phyloP scores from a whole-genome alignment of 2,797 vertebrate genomes.

The Psittacula derbiana region DNA sequence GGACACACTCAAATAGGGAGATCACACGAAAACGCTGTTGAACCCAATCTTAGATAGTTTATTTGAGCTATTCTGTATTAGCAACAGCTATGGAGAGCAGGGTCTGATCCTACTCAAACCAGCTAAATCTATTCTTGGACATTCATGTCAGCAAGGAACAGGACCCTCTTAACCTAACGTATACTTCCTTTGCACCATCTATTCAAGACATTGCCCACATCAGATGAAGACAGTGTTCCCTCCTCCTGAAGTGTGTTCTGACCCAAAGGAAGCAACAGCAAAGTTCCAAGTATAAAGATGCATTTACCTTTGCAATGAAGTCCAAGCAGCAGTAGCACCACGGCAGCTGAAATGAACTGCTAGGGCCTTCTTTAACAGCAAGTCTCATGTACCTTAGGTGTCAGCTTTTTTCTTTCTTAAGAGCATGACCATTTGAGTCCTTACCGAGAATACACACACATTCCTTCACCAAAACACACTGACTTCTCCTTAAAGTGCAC shows the following conservation, averaged over 20 bases:
- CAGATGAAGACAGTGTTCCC: background rate
- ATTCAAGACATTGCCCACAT: background rate
- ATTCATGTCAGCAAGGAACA: background rate
- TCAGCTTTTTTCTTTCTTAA: background rate
- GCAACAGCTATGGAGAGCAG: background rate
- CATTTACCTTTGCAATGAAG: background rate
- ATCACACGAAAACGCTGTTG: background rate
- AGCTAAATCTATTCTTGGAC: background rate
- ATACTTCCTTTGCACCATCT: background rate
- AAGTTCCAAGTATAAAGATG: background rate
- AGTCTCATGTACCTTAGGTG: background rate
- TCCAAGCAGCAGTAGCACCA: background rate
- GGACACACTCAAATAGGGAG: background rate
- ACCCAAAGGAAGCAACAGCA: background rate
- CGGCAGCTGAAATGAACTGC: background rate
- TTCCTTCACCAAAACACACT: background rate
- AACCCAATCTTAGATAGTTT: background rate
- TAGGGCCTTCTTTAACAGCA: background rate
- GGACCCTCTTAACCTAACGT: background rate
- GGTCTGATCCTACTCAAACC: background rate
- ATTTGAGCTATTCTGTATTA: background rate
- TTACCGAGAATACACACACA: background rate
- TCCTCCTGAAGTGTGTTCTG: background rate
- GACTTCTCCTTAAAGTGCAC: background rate
- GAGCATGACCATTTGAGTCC: background rate